Base-by-base conservation (phyloP, 2,113 vertebrate species). In the Notothenia coriiceps region DNA sequence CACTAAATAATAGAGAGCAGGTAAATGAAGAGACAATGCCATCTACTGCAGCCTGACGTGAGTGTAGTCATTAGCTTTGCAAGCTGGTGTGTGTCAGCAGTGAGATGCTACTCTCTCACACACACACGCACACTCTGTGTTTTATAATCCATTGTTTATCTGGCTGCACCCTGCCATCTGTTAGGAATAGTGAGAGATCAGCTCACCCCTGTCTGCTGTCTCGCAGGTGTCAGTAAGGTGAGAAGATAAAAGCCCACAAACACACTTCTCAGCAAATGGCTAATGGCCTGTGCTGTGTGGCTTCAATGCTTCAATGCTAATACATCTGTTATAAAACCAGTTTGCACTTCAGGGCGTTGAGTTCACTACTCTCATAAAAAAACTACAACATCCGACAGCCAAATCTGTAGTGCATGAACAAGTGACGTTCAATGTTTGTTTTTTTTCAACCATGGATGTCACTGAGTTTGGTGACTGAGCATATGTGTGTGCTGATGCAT, bases 151-250 rank as follows among this genome's bases (percentile, higher is more conserved):
- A 87, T 92, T 93, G 92, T 92, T 85, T 67, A 70, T 78, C 20
- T 46, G 54, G 73, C 79, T 85, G 71, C 73, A 62, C 68, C 51
- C 61, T 82, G 87, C 94, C 92, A 93, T 91, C 94, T 94, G 92
- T 81, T 77, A 72, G 56, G 78, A 59, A 79, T 7, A 63, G 70
- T 61, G 72, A 62, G 77, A 78, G 83, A 91, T 90, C 79, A 76
- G 81, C 57, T 86, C 66, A 61, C 66, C 47, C 70, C 44, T n/a
- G 71, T 47, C 74, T 81, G 77, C n/a, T 85, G 85, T 61, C 82
- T 74, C 71, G 57, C 91, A 86, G 80, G 77, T 90, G 85, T 86
- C 20, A 50, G 83, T 64, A 77, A 89, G 65, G 70, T 70, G 80
- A 86, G 86, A 84, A 71, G 74, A 66, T 14, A 66, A 40, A 44